Conservation (phyloP, 1,140 invertebrate species). For the Diorhabda elongata region DNA sequence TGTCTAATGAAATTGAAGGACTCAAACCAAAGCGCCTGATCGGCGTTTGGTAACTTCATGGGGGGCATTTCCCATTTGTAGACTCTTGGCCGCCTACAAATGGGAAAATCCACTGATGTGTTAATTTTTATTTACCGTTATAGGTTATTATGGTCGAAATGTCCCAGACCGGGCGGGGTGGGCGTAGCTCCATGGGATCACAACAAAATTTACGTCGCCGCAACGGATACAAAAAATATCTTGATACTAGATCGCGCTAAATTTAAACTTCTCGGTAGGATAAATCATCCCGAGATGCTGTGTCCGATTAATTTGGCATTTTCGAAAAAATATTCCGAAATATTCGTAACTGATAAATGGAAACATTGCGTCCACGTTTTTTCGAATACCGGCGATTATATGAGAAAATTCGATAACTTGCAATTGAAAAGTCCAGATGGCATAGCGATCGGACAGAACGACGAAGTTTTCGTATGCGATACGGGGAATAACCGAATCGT, state of each 20-base stretch:
- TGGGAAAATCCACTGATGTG: no score
- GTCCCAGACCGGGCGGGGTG: slow-evolving; percentile 56
- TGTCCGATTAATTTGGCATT: slow-evolving; percentile 66
- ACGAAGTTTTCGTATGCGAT: slow-evolving; percentile 63
- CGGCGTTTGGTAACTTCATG: no score
- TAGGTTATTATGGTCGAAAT: slow-evolving; percentile 52
- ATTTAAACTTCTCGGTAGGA: slow-evolving; percentile 50
- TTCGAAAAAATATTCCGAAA: slow-evolving; percentile 55
- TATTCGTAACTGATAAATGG: slow-evolving; percentile 67
- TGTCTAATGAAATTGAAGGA: no score
- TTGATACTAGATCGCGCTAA: slow-evolving; percentile 51
- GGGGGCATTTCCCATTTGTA: no score
- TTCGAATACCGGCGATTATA: slow-evolving; percentile 57
- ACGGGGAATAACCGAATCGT: slow-evolving; percentile 69
- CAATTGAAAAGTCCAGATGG: slow-evolving; percentile 70
- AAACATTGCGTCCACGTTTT: slow-evolving; percentile 74
- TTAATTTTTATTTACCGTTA: not conserved
- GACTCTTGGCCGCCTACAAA: no score
- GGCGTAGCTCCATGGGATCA: slow-evolving; percentile 56
- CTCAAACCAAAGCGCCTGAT: no score
- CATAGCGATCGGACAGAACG: slow-evolving; percentile 56
- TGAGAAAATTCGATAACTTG: slow-evolving; percentile 55
- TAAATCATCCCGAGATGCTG: slow-evolving; percentile 56
- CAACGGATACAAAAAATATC: slow-evolving; percentile 33
- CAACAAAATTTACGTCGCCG: slow-evolving; percentile 54